Evolutionary conservation across 53 echinoderm and acorn worm genomes (phyloP).

Genomic region (Zoroaster sp.): DNA sequence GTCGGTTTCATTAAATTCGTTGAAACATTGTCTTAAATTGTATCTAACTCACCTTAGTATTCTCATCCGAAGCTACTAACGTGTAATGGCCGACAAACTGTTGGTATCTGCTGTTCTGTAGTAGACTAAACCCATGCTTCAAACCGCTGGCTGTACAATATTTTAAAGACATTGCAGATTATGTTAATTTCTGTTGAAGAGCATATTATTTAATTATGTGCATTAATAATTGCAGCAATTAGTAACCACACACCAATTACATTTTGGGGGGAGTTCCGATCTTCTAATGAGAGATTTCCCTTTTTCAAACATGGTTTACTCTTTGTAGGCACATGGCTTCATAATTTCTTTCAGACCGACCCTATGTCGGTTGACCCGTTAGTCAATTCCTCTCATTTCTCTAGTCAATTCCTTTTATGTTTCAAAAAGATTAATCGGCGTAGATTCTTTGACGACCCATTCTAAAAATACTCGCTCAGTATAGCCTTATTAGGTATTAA

Average conservation of each 20-base stretch:
- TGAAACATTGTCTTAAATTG: neutral
- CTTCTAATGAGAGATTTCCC: neutral
- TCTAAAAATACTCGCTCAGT: too few species aligned
- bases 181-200: too few species aligned
- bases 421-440: neutral
- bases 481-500: neutral
- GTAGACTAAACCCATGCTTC: constrained; percentile 83
- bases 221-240: neutral
- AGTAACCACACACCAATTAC: too few species aligned
- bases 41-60: constrained; percentile 54
- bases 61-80: constrained; percentile 49
- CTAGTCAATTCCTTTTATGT: neutral
- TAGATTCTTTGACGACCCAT: neutral
- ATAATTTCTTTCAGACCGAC: too few species aligned
- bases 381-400: neutral
- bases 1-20: neutral
- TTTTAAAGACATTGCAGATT: too few species aligned
- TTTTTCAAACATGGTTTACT: neutral
- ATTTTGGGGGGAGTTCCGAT: too few species aligned
- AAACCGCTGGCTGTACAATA: constrained; percentile 76
- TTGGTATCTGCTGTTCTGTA: constrained; percentile 90
- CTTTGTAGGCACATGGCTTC: too few species aligned
- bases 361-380: neutral
- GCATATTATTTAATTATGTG: neutral
- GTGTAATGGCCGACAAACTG: constrained; percentile 79